phyloP scores from a whole-genome alignment of 2,888 invertebrate species.

The Adineta ricciae region DNA sequence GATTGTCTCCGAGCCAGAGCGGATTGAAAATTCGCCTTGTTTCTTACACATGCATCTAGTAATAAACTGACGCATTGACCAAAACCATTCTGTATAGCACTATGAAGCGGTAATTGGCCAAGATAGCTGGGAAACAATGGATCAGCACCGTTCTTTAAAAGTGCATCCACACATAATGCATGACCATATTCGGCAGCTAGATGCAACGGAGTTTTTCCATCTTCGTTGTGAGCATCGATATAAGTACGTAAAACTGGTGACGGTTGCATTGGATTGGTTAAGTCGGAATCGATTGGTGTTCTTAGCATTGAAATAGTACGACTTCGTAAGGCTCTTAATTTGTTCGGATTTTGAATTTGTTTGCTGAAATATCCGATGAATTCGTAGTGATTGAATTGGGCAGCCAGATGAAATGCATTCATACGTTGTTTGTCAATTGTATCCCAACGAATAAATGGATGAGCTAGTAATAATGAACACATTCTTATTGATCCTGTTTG shows the following conservation, averaged over 20 bases:
- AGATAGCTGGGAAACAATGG: not conserved
- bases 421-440: not conserved
- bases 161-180: not conserved
- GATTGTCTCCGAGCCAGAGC: not conserved
- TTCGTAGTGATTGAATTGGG: not conserved
- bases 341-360: not conserved
- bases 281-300: not conserved
- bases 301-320: not conserved
- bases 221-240: constrained; percentile 2
- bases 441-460: constrained; percentile 8
- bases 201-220: not conserved
- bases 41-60: not conserved
- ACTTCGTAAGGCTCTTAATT: not conserved
- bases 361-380: not conserved
- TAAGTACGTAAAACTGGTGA: not conserved
- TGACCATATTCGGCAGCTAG: not conserved
- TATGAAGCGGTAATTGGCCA: not conserved
- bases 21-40: not conserved
- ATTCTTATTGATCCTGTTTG: not conserved
- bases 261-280: not conserved
- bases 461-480: not conserved
- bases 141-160: not conserved
- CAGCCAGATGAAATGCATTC: constrained; percentile 21
- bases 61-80: not conserved
- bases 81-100: not conserved